Evolutionary conservation across 2,888 invertebrate genomes (phyloP).

Genomic region (Augochlorella aurata): DNA sequence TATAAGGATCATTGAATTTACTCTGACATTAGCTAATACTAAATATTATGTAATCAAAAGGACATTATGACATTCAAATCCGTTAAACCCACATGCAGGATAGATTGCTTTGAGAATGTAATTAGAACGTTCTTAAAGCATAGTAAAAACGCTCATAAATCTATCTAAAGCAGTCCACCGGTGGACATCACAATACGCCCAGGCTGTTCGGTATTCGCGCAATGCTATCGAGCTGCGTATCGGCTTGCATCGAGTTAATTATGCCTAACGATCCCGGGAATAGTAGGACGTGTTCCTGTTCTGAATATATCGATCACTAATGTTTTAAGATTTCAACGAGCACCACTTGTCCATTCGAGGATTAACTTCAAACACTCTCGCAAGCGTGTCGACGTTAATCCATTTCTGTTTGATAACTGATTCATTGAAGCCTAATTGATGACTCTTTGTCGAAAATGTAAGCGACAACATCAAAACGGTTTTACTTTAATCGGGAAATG

Average conservation of each 20-base stretch:
- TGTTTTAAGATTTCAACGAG: slow-evolving; percentile 62
- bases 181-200: slow-evolving; percentile 56
- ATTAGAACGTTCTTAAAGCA: slow-evolving; percentile 60
- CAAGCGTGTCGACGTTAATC: neutral
- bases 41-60: too few species aligned
- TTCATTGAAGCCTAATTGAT: too few species aligned
- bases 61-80: too few species aligned
- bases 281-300: slow-evolving; percentile 51
- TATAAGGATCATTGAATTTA: too few species aligned
- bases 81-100: neutral
- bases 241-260: slow-evolving; percentile 72
- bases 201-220: slow-evolving; percentile 42
- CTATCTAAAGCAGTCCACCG: slow-evolving; percentile 48
- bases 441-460: too few species aligned
- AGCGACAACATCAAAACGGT: too few species aligned
- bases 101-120: slow-evolving; percentile 36
- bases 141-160: slow-evolving; percentile 66
- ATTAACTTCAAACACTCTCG: slow-evolving; percentile 23
- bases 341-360: slow-evolving; percentile 51
- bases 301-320: slow-evolving; percentile 50
- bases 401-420: neutral
- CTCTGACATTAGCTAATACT: too few species aligned
- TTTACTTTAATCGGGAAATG: too few species aligned
- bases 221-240: slow-evolving; percentile 62
- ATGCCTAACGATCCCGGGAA: slow-evolving; percentile 62